Evolutionary conservation across 2,888 invertebrate species (phyloP).

Genomic region (Caenorhabditis auriculariae): DNA sequence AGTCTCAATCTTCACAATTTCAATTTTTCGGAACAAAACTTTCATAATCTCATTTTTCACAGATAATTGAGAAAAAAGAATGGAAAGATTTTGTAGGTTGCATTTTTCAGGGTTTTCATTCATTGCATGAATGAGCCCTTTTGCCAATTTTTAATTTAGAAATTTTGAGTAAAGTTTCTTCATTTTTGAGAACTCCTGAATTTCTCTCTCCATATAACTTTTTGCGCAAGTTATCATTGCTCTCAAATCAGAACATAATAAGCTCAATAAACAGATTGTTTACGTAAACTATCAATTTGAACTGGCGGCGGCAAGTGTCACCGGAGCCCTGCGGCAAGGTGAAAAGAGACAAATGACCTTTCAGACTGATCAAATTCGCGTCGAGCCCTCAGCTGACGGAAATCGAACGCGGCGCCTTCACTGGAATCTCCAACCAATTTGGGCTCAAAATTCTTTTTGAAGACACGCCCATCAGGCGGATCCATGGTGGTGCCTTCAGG

Average conservation of each 20-base stretch:
- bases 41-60: no score
- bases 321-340: no score
- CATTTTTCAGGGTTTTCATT: no score
- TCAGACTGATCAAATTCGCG: constrained; percentile 25
- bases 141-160: no score
- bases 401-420: constrained; percentile 30
- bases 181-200: neutral
- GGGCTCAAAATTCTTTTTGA: constrained; percentile 34
- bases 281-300: no score
- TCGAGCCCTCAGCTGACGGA: constrained; percentile 24
- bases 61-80: neutral
- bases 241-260: neutral
- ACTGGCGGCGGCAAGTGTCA: no score
- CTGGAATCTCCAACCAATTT: constrained; percentile 33
- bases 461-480: constrained; percentile 32
- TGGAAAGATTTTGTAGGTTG: neutral
- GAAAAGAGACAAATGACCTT: constrained; percentile 2
- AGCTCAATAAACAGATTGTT: neutral
- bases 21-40: no score
- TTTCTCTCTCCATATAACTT: neutral
- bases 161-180: no score
- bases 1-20: no score
- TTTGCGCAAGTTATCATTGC: neutral
- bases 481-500: constrained; percentile 35
- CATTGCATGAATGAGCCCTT: no score